Base-by-base conservation (phyloP, 2,888 invertebrate species). In the Octonoba sinensis region DNA sequence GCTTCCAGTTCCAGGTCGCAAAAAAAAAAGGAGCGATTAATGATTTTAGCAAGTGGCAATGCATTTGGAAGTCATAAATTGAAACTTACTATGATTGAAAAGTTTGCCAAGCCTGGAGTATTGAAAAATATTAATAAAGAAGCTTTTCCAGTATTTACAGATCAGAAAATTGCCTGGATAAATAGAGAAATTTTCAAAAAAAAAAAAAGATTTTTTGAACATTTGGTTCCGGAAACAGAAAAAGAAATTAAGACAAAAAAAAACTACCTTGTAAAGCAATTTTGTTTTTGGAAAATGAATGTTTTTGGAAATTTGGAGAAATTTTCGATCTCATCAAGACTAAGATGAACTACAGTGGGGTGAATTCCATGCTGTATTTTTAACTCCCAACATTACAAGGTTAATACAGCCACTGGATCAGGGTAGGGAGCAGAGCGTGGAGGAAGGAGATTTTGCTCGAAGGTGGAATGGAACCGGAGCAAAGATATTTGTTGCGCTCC, bases 11-110 rank as follows among this genome's bases (percentile, higher is more conserved):
- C n/a, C 62, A 16, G 18, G 44, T 16, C 8, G 11, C 18, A 36
- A 64, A 64, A 36, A 15, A 64, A 15, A n/a, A 64, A 62, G 36
- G 36, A 62, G 20, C 16, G 36, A 62, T 24, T 62, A 16, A 62
- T n/a, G 24, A 20, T 62, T 27, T 16, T n/a, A n/a, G 36, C 16
- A 18, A 44, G 64, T n/a, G 64, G 4, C 15, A 64, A 64, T 44
- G n/a, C 20, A 22, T 20, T 22, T 22, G 24, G 59, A 22, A 8
- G 4, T 20, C 59, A 59, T 15, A 22, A 22, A 59, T 6, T 59
- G 8, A 20, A 20, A 12, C 18, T 59, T 22, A 22, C 24, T 59
- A 22, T 59, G 4, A 22, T 18, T 59, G 24, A 15, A 59, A 59
- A 59, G 11, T 59, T 13, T 20, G 15, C 59, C 18, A 59, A 59